phyloP scores from a whole-genome alignment of 64 coral and sea anemone species.

The Cladopsammia gracilis region DNA sequence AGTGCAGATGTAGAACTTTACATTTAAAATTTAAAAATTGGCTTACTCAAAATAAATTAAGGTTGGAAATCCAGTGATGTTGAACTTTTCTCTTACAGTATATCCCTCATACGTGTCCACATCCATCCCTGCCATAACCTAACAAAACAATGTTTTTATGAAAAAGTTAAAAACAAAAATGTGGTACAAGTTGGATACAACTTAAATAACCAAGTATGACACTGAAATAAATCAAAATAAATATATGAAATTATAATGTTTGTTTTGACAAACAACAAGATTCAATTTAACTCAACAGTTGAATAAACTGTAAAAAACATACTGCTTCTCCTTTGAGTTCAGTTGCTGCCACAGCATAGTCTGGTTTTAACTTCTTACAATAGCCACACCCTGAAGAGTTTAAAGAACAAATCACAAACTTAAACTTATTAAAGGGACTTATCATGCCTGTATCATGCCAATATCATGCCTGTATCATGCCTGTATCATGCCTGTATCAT shows the following conservation, averaged over 20 bases:
- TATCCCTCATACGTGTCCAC: conserved; percentile 92
- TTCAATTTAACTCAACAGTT: too few species aligned
- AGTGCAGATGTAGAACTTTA: too few species aligned
- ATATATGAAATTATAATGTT: neutral
- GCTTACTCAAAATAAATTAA: conserved; percentile 97
- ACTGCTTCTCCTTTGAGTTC: conserved; percentile 94
- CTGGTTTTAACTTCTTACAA: conserved; percentile 96
- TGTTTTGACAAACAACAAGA: too few species aligned
- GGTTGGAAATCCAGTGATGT: conserved; percentile 99
- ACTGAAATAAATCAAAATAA: too few species aligned
- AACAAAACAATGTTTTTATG: neutral
- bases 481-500: too few species aligned
- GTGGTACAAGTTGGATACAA: too few species aligned
- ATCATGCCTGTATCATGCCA: neutral
- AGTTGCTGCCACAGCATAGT: conserved; percentile 87
- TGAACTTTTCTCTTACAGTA: conserved; percentile 82
- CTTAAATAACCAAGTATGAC: too few species aligned
- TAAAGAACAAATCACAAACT: neutral
- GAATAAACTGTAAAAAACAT: conserved; percentile 22
- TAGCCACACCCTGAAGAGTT: conserved; percentile 91
- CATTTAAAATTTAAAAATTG: too few species aligned
- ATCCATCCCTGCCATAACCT: conserved; percentile 98
- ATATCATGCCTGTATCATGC: too few species aligned
- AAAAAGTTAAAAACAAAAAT: too few species aligned
- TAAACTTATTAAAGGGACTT: neutral